Base-by-base conservation (phyloP, 2,113 vertebrate species). In the Perognathus longimembris region DNA sequence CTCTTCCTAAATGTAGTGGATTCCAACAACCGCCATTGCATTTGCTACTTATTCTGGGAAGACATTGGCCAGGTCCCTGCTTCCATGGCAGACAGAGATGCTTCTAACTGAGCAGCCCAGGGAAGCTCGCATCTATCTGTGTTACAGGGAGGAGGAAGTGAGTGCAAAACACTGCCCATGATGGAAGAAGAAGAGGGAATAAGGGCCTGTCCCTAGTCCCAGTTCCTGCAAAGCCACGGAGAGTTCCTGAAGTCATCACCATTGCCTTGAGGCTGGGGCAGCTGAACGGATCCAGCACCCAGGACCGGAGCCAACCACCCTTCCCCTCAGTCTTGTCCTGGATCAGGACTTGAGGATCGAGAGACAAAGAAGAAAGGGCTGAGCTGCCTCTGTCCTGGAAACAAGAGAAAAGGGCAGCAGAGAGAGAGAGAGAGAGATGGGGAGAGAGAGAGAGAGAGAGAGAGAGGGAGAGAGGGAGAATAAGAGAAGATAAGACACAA, bases 191-290 rank as follows among this genome's bases (percentile, higher is more conserved):
- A 8, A 15, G 38, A 67, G 10, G 9, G 34, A 7, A 20, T 17
- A 3, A 18, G 22, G 20, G 8, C 10, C 3, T 0, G 61, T 5
- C 54, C 24, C 17, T 1, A 0, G 30, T 57, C 36, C 24, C 38
- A 14, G 8, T 4, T 15, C 2, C 1, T 3, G n/a, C 4, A 24
- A 18, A 7, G 40, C 42, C 81, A 32, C 1, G 1, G 5, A 7
- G 14, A 1, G 1, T 45, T 5, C 1, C n/a, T 0, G 17, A 26
- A 40, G 11, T 34, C n/a, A 7, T 22, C 4, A 5, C 2, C 12
- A 2, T 8, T 34, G 45, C 12, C 0, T 26, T 14, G 2, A 36
- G 18, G 34, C 0, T 4, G 4, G 34, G 24, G 22, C 0, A 0
- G 54, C 38, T 22, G 0, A 3, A 70, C 26, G 17, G 0, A 36